Evolutionary conservation across 2,888 invertebrate genomes (phyloP).

Genomic region (Eupithecia inturbata): DNA sequence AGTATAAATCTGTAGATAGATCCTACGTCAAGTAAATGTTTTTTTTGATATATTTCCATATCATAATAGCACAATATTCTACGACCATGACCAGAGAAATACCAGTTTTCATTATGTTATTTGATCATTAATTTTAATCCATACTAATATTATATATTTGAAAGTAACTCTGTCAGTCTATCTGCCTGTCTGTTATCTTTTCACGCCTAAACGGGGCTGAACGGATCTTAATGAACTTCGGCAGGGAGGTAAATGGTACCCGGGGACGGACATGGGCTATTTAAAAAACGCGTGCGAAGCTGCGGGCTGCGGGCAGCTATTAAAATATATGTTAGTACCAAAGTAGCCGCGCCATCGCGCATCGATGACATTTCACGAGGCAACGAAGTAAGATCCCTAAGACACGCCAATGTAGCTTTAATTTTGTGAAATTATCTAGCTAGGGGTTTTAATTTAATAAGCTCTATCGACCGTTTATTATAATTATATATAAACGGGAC

Average conservation of each 20-base stretch:
- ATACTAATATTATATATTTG: too few species aligned
- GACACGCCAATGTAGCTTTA: conserved; percentile 19
- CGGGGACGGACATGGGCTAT: too few species aligned
- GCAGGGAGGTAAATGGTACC: too few species aligned
- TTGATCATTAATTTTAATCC: conserved; percentile 25
- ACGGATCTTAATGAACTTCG: too few species aligned
- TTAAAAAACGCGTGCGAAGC: too few species aligned
- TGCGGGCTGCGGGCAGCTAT: too few species aligned
- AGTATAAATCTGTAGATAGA: background rate
- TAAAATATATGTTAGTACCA: background rate
- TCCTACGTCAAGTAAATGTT: background rate
- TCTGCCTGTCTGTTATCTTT: too few species aligned
- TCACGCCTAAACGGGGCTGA: too few species aligned
- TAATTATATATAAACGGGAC: too few species aligned
- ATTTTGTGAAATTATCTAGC: conserved; percentile 34
- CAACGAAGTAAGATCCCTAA: conserved; percentile 11
- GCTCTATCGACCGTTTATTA: conserved; percentile 37
- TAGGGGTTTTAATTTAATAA: conserved; percentile 34
- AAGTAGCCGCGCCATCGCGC: background rate
- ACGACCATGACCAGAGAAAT: background rate
- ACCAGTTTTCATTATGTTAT: too few species aligned
- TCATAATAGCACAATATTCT: background rate
- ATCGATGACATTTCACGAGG: background rate
- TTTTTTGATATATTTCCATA: background rate
- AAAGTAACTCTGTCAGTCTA: too few species aligned